These are phyloP conservation scores for Cherax destructor DNA, from an alignment of 1,140 invertebrate species.

Conservation along the genomic window DNA sequence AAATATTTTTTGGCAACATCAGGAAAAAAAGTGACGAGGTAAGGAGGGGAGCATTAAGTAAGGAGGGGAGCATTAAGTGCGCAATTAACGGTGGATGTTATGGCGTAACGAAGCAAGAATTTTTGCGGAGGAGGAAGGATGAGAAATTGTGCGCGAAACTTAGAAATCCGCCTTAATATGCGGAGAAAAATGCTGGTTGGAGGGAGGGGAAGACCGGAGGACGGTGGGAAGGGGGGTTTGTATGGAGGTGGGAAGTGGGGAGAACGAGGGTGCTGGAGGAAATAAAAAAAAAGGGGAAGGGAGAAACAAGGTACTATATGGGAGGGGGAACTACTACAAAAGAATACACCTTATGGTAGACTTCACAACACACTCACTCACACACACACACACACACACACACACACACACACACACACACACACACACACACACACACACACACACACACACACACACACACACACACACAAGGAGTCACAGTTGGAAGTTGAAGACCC, in stretches of 20 bases:
- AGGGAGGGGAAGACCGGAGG: not conserved
- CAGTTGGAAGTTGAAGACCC: too few relatives aligned
- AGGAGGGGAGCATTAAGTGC: conserved; percentile 22
- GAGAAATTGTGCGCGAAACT: conserved; percentile 10
- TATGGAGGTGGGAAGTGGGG: not conserved
- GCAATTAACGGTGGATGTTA: conserved; percentile 39
- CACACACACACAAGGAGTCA: too few relatives aligned
- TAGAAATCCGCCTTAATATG: not conserved
- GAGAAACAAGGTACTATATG: not conserved
- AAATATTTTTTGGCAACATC: not conserved
- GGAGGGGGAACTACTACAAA: too few relatives aligned
- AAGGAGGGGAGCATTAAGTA: conserved; percentile 23
- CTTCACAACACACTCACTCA: too few relatives aligned
- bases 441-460: too few relatives aligned
- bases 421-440: too few relatives aligned
- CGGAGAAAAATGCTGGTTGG: not conserved
- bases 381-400: too few relatives aligned
- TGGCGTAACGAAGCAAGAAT: conserved; percentile 36
- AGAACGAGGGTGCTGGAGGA: not conserved
- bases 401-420: too few relatives aligned
- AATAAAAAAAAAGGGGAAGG: not conserved
- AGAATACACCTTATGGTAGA: too few relatives aligned
- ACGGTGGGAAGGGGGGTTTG: not conserved
- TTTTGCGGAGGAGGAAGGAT: conserved; percentile 12
- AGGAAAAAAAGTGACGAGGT: conserved; percentile 13